A percentile compares a stretch with the other conserved stretches of the same genome.
phyloP scores from a whole-genome alignment of 2,113 vertebrate species.

The Sitta europaea region DNA sequence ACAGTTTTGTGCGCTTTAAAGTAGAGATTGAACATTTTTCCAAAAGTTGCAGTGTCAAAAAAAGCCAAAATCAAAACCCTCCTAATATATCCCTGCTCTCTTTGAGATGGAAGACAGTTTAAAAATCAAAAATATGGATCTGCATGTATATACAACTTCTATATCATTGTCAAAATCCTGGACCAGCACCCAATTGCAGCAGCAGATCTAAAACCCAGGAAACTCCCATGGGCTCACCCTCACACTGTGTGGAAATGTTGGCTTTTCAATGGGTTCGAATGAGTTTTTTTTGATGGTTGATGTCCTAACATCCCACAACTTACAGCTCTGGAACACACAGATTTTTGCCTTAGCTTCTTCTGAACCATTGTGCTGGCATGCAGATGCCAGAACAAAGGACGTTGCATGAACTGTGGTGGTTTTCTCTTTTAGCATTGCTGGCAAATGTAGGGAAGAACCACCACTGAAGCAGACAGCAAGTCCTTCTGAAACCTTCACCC shows the following conservation, averaged over 20 bases:
- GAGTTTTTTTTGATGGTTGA: not conserved
- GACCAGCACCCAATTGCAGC: not conserved
- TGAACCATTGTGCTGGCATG: not conserved
- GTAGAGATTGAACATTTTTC: not conserved
- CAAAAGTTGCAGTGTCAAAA: not conserved
- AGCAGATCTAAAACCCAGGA: not conserved
- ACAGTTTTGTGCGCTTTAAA: not conserved
- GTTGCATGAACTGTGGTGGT: not conserved
- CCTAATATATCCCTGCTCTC: not conserved
- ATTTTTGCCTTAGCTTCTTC: not conserved
- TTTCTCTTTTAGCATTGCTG: not conserved
- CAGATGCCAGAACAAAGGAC: not conserved
- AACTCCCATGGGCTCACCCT: not conserved
- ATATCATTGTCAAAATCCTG: not conserved
- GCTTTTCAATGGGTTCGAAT: not conserved
- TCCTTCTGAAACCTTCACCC: not conserved
- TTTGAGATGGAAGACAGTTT: not conserved
- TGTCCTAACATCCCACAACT: not conserved
- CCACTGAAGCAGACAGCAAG: not conserved
- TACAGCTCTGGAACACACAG: not conserved
- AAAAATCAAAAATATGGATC: not conserved
- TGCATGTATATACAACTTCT: fast-evolving
- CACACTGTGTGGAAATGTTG: not conserved
- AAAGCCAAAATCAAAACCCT: not conserved
- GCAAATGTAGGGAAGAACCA: not conserved